These are phyloP conservation scores for Pseudomugil gertrudae DNA, from an alignment of 2,797 vertebrate species.

Conservation along the genomic window DNA sequence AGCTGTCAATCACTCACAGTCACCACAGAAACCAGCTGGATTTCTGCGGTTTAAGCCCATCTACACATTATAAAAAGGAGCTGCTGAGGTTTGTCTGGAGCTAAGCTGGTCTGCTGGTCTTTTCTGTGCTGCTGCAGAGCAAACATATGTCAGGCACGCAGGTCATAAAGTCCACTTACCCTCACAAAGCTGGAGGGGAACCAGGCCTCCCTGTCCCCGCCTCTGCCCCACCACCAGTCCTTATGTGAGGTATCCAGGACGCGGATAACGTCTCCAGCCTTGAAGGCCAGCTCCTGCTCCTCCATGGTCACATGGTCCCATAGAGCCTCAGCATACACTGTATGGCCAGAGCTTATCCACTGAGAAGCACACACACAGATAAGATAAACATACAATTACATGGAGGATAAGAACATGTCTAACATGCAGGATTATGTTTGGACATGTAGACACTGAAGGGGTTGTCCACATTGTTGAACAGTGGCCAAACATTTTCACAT, in stretches of 20 bases:
- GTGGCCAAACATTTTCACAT: conserved; percentile 51
- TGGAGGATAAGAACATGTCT: conserved; percentile 51
- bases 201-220: conserved; percentile 92
- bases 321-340: conserved; percentile 93
- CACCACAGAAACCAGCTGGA: conserved; percentile 60
- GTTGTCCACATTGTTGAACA: conserved; percentile 27
- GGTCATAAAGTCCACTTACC: conserved; percentile 84
- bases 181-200: conserved; percentile 97
- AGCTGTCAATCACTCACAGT: conserved; percentile 74
- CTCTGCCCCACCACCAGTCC: conserved; percentile 99
- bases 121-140: conserved; percentile 54
- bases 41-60: conserved; percentile 29
- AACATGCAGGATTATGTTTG: conserved; percentile 64
- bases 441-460: conserved; percentile 36
- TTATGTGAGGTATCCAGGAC: conserved; percentile 93
- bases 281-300: conserved; percentile 97
- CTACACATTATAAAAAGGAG: conserved; percentile 40
- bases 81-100: conserved; percentile 56
- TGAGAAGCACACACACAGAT: conserved; percentile 67
- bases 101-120: conserved; percentile 56
- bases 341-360: conserved; percentile 90
- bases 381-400: conserved; percentile 71
- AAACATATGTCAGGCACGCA: conserved; percentile 50
- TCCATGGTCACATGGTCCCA: conserved; percentile 99
- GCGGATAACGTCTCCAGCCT: conserved; percentile 95